These are phyloP conservation scores for Neoascia interrupta DNA, from an alignment of 2,888 invertebrate species.

Conservation along the genomic window DNA sequence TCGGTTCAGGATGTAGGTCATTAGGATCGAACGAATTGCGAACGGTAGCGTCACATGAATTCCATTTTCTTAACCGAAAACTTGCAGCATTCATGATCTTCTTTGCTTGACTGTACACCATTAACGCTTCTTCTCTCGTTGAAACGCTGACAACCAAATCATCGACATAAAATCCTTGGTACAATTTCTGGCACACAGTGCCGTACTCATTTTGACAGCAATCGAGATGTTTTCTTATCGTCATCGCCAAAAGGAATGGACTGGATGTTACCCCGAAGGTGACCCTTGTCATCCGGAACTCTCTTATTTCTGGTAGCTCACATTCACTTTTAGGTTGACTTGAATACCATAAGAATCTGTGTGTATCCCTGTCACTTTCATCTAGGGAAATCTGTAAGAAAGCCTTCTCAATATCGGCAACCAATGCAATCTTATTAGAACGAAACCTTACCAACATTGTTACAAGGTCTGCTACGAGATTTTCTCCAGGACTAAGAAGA, in stretches of 20 bases:
- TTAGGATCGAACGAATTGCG: neutral
- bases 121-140: neutral
- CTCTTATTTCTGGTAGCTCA: neutral
- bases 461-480: slow-evolving; percentile 51
- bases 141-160: slow-evolving; percentile 2
- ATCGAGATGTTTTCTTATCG: slow-evolving; percentile 55
- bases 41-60: slow-evolving; percentile 24
- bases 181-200: slow-evolving; percentile 17
- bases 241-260: slow-evolving; percentile 61
- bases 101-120: slow-evolving; percentile 10
- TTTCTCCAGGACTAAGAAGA: slow-evolving; percentile 45
- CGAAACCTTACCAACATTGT: slow-evolving; percentile 52
- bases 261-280: slow-evolving; percentile 64
- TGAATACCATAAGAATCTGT: slow-evolving; percentile 61
- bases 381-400: slow-evolving; percentile 59
- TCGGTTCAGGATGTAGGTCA: neutral
- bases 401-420: slow-evolving; percentile 62
- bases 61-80: slow-evolving; percentile 65
- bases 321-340: slow-evolving; percentile 7
- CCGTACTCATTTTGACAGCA: slow-evolving; percentile 20
- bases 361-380: slow-evolving; percentile 48
- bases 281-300: slow-evolving; percentile 20
- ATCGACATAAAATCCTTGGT: slow-evolving; percentile 10
- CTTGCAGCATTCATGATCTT: slow-evolving; percentile 47
- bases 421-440: slow-evolving; percentile 58